Evolutionary conservation across 2,797 vertebrate genomes (phyloP), one percentile per base, ranked within the genome.

Genomic region (Manis pentadactyla): DNA sequence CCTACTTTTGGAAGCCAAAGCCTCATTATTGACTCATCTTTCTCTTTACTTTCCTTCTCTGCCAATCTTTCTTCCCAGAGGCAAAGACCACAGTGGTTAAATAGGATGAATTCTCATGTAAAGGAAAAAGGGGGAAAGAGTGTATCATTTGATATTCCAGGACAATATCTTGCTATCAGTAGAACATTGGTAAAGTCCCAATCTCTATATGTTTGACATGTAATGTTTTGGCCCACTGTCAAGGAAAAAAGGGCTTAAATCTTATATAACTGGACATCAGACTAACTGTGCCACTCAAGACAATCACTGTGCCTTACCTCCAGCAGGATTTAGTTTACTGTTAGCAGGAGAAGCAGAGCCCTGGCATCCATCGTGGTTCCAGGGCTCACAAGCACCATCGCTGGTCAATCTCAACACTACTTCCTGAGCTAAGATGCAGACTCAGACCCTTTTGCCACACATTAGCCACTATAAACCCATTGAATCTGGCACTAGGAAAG

Each of bases 201-300:
- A 64, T 93, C 15, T 27, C 78, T 42, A 34, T 88, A 11, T 64
- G 37, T 86, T 89, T 78, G 55, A 78, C 57, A 66, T 75, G 53
- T 71, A 53, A 46, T 87, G 27, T 87, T 89, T 87, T 84, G 75
- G 61, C 21, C 39, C n/a, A 37, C 14, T 55, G 25, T 75, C 64
- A 84, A 42, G 92, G 46, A 69, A 90, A 92, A 93, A n/a, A n/a
- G 12, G 71, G 11, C 42, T 53, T 75, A 79, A 55, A 74, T 78
- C 10, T 93, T 37, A 46, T 8, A 31, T 78, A 69, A 83, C 23
- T 34, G 59, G 37, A 49, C 37, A 90, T 63, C 31, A 46, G 27
- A 82, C 31, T 83, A 93, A 46, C 39, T n/a, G 25, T 51, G 19
- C 51, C 51, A 73, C 37, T 94, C 23, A 46, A 4, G 21, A 73